phyloP scores from a whole-genome alignment of 2,797 vertebrate genomes.

The Somateria mollissima region DNA sequence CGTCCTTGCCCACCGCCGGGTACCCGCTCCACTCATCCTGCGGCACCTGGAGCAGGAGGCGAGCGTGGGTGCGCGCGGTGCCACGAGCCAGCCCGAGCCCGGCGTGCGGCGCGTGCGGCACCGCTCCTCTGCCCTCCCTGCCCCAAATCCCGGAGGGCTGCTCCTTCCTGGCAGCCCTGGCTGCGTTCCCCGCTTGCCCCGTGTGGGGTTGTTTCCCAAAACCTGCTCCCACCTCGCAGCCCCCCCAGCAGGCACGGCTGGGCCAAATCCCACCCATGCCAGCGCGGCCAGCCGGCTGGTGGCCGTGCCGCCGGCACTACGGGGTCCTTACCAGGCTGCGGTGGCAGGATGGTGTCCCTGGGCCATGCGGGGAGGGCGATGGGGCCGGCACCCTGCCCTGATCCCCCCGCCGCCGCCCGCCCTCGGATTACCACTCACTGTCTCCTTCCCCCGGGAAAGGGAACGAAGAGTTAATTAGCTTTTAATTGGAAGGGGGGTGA shows the following conservation, averaged over 20 bases:
- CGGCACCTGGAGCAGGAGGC: conserved; percentile 84
- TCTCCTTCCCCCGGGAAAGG: conserved; percentile 60
- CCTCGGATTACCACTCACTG: background rate
- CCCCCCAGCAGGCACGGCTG: background rate
- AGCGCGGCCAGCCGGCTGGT: background rate
- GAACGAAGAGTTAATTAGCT: conserved; percentile 64
- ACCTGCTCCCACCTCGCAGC: background rate
- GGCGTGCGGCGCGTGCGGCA: fast-evolving
- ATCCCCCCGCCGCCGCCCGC: fast-evolving
- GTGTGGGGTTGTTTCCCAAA: background rate
- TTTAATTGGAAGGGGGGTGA: conserved; percentile 65
- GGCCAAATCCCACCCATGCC: conserved; percentile 69
- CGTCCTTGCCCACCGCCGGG: conserved; percentile 82
- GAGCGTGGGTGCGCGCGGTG: fast-evolving
- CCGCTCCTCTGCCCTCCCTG: background rate
- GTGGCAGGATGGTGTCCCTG: background rate
- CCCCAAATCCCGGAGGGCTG: background rate
- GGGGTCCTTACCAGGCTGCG: background rate
- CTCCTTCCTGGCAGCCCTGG: background rate
- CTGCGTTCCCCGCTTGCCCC: background rate
- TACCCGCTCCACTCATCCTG: conserved; percentile 96
- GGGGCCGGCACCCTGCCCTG: background rate
- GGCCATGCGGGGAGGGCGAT: fast-evolving
- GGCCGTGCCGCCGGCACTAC: background rate
- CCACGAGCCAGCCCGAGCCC: fast-evolving